A percentile compares a stretch with the other conserved stretches of the same genome.
Conservation (phyloP, 2,113 vertebrate genomes). For the Leptocoma aspasia region DNA sequence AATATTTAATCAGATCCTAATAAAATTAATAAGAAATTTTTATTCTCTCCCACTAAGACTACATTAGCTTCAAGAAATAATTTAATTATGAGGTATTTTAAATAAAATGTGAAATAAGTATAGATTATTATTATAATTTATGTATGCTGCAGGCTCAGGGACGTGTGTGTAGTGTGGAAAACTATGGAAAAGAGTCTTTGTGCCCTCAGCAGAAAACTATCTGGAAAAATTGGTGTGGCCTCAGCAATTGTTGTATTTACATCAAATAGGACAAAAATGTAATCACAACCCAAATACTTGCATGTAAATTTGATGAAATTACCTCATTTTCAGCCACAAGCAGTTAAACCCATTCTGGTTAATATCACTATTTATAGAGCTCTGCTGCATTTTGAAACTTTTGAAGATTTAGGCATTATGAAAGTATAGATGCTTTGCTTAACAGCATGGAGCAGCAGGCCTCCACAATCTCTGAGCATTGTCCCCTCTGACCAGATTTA, state of each 20-base stretch:
- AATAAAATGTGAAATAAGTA: background rate
- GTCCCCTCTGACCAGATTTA: background rate
- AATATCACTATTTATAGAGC: background rate
- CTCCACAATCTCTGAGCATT: background rate
- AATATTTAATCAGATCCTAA: conserved; percentile 18
- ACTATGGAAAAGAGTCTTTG: background rate
- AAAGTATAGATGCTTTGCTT: background rate
- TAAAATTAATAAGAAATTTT: conserved; percentile 12
- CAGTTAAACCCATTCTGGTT: background rate
- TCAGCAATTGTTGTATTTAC: background rate
- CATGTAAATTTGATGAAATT: background rate
- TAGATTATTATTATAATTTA: background rate
- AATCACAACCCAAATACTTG: background rate
- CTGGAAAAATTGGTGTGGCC: background rate
- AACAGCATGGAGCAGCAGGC: background rate
- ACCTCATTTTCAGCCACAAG: background rate
- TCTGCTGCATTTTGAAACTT: background rate
- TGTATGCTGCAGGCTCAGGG: background rate
- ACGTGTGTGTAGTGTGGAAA: background rate
- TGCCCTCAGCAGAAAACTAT: background rate
- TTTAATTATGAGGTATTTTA: background rate
- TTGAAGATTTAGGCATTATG: background rate
- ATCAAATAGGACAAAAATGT: background rate
- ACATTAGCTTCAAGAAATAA: background rate
- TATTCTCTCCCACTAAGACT: background rate